Evolutionary conservation across 2,113 vertebrate species (phyloP).

Genomic region (Plecotus auritus): DNA sequence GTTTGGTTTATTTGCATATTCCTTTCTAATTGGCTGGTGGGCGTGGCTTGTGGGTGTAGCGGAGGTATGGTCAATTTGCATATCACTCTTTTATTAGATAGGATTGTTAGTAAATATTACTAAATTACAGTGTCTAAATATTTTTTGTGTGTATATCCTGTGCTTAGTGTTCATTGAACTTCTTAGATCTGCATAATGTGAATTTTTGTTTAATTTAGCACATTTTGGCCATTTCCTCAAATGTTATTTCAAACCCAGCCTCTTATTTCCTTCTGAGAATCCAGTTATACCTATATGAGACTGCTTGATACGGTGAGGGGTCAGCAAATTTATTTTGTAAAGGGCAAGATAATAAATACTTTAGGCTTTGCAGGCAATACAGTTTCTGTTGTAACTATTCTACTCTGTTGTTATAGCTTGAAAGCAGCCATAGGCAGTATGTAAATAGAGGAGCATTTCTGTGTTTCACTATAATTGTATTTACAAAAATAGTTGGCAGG

Average conservation of each 20-base stretch:
- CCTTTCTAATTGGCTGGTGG: no score
- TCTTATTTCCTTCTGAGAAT: not conserved
- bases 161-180: not conserved
- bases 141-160: not conserved
- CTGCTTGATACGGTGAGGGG: not conserved
- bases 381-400: not conserved
- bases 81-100: no score
- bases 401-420: not conserved
- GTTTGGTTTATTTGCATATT: no score
- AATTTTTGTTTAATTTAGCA: constrained; percentile 42
- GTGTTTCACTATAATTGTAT: not conserved
- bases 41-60: no score
- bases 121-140: not conserved
- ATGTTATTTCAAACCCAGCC: not conserved
- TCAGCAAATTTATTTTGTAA: not conserved
- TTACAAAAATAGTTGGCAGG: not conserved
- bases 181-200: not conserved
- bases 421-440: not conserved
- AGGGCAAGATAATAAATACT: not conserved
- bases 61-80: no score
- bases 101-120: constrained; percentile 5
- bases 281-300: not conserved
- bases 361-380: not conserved
- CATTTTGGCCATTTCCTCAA: not conserved
- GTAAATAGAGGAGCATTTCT: not conserved